Percentiles rank a stretch among this genome's conserved stretches.
Evolutionary conservation across 2,113 vertebrate species (phyloP).

Genomic region (Stomatorhinus ivindoensis): DNA sequence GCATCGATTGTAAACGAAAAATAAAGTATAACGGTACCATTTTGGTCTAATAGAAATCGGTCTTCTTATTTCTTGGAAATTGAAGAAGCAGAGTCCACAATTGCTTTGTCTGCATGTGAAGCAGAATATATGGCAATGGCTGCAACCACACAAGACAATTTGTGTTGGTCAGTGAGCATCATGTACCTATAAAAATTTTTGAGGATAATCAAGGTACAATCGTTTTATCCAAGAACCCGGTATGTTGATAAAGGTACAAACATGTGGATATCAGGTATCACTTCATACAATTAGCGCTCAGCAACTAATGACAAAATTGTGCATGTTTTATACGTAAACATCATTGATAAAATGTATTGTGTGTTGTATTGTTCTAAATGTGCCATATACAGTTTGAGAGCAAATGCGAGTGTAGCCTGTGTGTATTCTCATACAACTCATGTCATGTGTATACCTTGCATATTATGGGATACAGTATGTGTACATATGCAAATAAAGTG

Average conservation of each 20-base stretch:
- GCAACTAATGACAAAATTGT: not conserved
- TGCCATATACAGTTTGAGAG: not conserved
- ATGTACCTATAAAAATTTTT: not conserved
- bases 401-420: not conserved
- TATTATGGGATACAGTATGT: not conserved
- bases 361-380: not conserved
- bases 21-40: not conserved
- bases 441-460: not conserved
- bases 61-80: not conserved
- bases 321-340: not conserved
- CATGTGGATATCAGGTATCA: not conserved
- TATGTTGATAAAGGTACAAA: not conserved
- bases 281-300: not conserved
- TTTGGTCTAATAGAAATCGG: not conserved
- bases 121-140: not conserved
- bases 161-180: not conserved
- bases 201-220: not conserved
- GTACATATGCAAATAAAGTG: not conserved
- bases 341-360: not conserved
- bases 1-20: not conserved
- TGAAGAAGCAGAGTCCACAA: not conserved
- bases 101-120: not conserved
- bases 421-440: not conserved
- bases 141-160: not conserved
- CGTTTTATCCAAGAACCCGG: not conserved